Evolutionary conservation across 92 coral and sea anemone genomes (phyloP), one percentile per base, ranked within the genome.

Genomic region (Meandrina meandrites): DNA sequence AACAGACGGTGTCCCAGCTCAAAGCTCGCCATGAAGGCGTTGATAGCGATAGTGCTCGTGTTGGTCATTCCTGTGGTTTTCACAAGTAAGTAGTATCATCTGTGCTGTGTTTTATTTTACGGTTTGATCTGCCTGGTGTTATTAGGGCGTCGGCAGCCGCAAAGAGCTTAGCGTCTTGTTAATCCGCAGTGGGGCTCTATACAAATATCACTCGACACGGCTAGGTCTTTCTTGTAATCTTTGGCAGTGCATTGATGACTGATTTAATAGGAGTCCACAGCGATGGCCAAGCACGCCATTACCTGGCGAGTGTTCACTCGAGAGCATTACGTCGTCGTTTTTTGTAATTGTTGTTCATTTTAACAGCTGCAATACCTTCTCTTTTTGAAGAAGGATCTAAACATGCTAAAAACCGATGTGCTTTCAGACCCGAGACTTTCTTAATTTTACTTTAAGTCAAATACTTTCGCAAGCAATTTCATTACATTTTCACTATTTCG

Each of bases 181-280:
- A 27, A 75, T 84, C 56, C 57, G n/a, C 81, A 70, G 35, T 47
- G 86, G 78, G 51, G 58, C 57, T 83, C 57, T 32, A 47, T 72
- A 53, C 9, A 82, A 82, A 82, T 69, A 83, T 70, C 78, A 12
- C 86, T 32, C 50, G 11, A 13, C n/a, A 8, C 32, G 62, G 36
- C n/a, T 3, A 34, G 15, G 51, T 14, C 53, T 7, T 69, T n/a
- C 56, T 21, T 81, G 85, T 68, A 30, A 81, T 81, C 78, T 48
- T 48, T 53, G 22, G 62, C 27, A 7, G 21, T 67, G 31, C 45
- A 35, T 19, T 31, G 1, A 47, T 47, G 24, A 17, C n/a, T n/a
- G 78, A 69, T 69, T n/a, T n/a, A n/a, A n/a, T 50, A 8, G 18
- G 18, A 31, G 70, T 4, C 27, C 40, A 30, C 45, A 27, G 30